Evolutionary conservation across 2,113 vertebrate species (phyloP), one percentile per base, ranked within the genome.

Genomic region (Ictidomys tridecemlineatus): DNA sequence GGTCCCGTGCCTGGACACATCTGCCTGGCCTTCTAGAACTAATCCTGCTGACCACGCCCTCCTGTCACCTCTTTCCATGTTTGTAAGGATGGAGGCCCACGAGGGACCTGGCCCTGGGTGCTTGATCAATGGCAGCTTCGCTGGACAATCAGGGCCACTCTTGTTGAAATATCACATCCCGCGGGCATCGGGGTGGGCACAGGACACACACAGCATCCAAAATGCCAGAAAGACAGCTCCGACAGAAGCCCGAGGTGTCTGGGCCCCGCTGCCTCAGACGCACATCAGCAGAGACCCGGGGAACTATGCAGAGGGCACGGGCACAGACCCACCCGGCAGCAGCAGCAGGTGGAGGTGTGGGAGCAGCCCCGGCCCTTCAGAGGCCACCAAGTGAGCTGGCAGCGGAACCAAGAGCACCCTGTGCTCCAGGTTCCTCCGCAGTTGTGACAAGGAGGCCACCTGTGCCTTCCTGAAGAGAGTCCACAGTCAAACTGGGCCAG

Each of bases 1-100:
- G 0, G 12, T 48, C 17, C n/a, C 4, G 1, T 1, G 39, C 24
- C 34, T 1, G 1, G 14, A 39, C 24, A 11, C 53, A 17, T n/a
- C 48, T 2, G 8, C 20, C n/a, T 1, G 18, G 42, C 34, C 16
- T 73, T 72, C 79, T 58, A 13, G 39, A 69, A 22, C 74, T 4
- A 1, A 42, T 9, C 61, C 72, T 20, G 0, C 24, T 37, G 63
- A 39, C 4, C 2, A 24, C 11, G 18, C 24, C 24, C 24, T 61
- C 18, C 37, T 0, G 1, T 0, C 77, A 20, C 37, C 1, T 10
- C 67, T 69, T 8, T 13, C 42, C n/a, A 17, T 22, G 30, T 73
- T 69, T 53, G 8, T 16, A n/a, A 20, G 70, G 51, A 84, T 10
- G 56, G 26, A 18, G 45, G 42, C 56, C 73, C 24, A 28, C 0